phyloP scores from a whole-genome alignment of 2,113 vertebrate genomes.

The Trichomycterus rosablanca region DNA sequence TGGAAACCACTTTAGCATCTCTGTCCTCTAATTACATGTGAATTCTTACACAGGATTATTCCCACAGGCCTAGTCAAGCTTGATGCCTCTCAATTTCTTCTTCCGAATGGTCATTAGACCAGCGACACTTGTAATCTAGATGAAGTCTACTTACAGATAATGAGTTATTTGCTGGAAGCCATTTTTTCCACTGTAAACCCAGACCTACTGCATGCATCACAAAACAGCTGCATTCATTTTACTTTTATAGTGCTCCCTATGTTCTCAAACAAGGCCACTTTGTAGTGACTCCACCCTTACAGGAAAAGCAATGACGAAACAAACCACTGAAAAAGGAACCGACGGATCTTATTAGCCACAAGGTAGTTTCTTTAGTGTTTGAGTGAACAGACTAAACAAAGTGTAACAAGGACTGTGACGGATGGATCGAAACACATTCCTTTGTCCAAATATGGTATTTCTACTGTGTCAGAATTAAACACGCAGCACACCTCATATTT shows the following conservation, averaged over 20 bases:
- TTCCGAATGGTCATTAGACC: background rate
- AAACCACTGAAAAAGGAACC: conserved; percentile 10
- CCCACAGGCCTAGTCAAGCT: background rate
- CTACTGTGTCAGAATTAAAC: no score
- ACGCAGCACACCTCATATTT: no score
- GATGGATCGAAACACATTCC: no score
- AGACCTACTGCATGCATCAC: background rate
- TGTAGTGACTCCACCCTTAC: background rate
- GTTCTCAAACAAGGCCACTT: conserved; percentile 8
- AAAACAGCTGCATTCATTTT: conserved; percentile 8
- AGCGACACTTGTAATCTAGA: conserved; percentile 9
- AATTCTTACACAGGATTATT: conserved; percentile 4
- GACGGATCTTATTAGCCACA: background rate
- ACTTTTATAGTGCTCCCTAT: background rate
- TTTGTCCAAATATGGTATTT: no score
- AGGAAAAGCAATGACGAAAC: conserved; percentile 14
- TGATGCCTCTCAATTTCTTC: background rate
- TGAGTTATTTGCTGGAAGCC: conserved; percentile 4
- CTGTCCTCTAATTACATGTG: conserved; percentile 13
- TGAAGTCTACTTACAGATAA: background rate
- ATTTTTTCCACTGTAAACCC: background rate
- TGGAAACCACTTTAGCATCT: conserved; percentile 8
- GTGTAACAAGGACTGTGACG: no score
- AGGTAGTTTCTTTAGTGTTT: background rate
- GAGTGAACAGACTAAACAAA: background rate